These are phyloP conservation scores for Drosophila miranda DNA, from an alignment of 1,140 invertebrate species.

Conservation along the genomic window DNA sequence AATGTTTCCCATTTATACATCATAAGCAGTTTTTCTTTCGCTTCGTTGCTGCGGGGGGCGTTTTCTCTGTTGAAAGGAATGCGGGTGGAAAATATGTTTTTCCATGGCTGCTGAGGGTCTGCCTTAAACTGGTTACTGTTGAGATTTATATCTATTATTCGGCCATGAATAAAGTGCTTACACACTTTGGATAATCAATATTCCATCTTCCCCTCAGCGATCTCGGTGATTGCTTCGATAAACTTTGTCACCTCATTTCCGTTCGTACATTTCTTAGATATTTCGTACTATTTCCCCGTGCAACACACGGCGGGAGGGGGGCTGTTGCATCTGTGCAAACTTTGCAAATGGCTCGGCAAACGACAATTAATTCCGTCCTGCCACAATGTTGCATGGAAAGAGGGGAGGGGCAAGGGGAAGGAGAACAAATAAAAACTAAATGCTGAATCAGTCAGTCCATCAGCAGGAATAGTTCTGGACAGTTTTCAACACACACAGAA, in stretches of 20 bases:
- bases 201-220: not conserved
- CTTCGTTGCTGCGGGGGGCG: slow-evolving; percentile 12
- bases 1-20: slow-evolving; percentile 50
- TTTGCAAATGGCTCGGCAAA: slow-evolving; percentile 52
- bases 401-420: slow-evolving; percentile 31
- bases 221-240: slow-evolving; percentile 33
- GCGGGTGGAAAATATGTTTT: slow-evolving; percentile 47
- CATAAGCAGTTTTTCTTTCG: slow-evolving; percentile 53
- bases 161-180: slow-evolving; percentile 25
- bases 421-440: slow-evolving; percentile 47
- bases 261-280: no score
- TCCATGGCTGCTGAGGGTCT: not conserved
- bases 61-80: slow-evolving; percentile 34
- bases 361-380: slow-evolving; percentile 66
- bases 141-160: slow-evolving; percentile 41
- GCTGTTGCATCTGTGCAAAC: slow-evolving; percentile 47
- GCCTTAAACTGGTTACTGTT: slow-evolving; percentile 16
- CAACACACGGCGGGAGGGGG: slow-evolving; percentile 15
- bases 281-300: slow-evolving; percentile 19
- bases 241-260: slow-evolving; percentile 22
- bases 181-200: slow-evolving; percentile 6
- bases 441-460: slow-evolving; percentile 59
- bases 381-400: slow-evolving; percentile 30
- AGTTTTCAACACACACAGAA: slow-evolving; percentile 47
- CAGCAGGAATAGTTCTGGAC: slow-evolving; percentile 55